Base-by-base conservation (phyloP, 37 sponge, comb jelly and placozoan species). In the Chondrilla cf. caribensis region DNA sequence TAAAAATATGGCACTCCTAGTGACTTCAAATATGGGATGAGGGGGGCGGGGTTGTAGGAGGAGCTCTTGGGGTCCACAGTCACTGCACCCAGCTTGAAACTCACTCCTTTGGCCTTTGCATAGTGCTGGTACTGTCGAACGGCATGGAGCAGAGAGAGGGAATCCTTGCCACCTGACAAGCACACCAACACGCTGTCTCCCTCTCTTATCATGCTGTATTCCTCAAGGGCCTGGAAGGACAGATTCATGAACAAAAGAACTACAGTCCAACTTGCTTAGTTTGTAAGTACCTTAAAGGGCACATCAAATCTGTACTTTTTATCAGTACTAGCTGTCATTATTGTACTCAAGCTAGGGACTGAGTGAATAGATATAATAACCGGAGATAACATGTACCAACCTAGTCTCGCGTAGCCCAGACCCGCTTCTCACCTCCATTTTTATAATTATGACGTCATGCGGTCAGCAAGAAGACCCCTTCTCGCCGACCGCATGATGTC, bases 111-210 rank as follows among this genome's bases (percentile, higher is more conserved):
- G 7, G 88, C 54, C 40, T 55, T 84, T 44, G 93, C 89, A n/a
- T 70, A 31, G 58, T 84, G 90, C 78, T 90, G 92, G 87, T 88
- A 96, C 86, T 96, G 97, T 6, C 82, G 70, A 17, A 96, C 82
- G 4, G 97, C 84, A 80, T 96, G 97, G 31, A 96, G 90, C 58
- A 96, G 84, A 24, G 97, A 96, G 41, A 96, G 87, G 2, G 97
- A 96, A 65, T 96, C 97, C 60, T 96, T 96, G 51, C 97, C 97
- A 37, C 97, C 97, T 36, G 97, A 96, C 77, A 96, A 77, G 84
- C 94, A 93, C 82, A 96, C 91, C 2, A 96, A 77, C 0, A 96
- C 85, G 24, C 89, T 44, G 59, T 96, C 97, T 25, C 93, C 93
- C 71, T 90, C 81, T 38, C 40, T 17, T 35, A 96, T 88, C 97